phyloP scores from a whole-genome alignment of 2,113 vertebrate genomes.

The Zosterops hypoxanthus region DNA sequence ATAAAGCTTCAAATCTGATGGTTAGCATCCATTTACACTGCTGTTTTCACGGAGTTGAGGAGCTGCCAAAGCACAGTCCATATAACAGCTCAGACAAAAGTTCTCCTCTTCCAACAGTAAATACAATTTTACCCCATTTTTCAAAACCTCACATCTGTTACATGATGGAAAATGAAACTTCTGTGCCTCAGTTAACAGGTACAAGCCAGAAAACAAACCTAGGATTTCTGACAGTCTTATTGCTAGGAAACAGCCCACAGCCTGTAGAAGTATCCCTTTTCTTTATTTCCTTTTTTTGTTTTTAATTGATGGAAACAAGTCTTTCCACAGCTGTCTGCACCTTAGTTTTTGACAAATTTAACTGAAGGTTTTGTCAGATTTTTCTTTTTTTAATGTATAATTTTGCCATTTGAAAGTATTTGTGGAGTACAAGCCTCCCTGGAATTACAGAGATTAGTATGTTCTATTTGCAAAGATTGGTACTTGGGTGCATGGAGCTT shows the following conservation, averaged over 20 bases:
- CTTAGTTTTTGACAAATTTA: not conserved
- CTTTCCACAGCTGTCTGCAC: not conserved
- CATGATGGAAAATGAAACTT: not conserved
- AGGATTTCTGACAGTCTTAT: not conserved
- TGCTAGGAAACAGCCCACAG: not conserved
- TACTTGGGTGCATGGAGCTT: not conserved
- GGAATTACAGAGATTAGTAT: not conserved
- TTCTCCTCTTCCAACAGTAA: not conserved
- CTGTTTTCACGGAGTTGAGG: not conserved
- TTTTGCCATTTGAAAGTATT: not conserved
- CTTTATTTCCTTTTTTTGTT: not conserved
- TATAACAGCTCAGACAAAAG: not conserved
- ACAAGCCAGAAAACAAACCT: not conserved
- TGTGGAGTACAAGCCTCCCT: not conserved
- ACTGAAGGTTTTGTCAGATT: not conserved
- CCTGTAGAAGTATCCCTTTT: not conserved
- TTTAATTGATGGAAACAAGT: not conserved
- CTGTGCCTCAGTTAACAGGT: not conserved
- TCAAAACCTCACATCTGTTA: not conserved
- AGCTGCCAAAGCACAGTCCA: not conserved
- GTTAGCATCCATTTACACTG: not conserved
- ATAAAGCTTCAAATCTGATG: not conserved
- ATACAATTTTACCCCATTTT: not conserved
- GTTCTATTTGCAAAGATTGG: not conserved
- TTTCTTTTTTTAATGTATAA: not conserved